These are phyloP conservation scores for Haliclystus octoradiatus DNA, from an alignment of 30 jellyfish, hydroid and myxozoan species.

Conservation along the genomic window DNA sequence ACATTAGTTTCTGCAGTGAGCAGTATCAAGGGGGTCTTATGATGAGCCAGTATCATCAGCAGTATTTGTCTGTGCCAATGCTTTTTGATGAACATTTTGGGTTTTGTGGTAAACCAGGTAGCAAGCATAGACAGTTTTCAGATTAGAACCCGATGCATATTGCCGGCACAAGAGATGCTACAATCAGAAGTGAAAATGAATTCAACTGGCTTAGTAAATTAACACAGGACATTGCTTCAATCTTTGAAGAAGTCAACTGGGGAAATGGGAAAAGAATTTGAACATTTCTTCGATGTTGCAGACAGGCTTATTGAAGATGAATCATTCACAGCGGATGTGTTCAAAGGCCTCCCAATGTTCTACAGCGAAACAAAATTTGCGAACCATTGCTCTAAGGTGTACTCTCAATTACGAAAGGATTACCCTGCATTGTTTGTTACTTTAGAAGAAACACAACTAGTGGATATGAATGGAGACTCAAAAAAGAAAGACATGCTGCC, in stretches of 20 bases:
- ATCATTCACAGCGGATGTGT: too few species aligned
- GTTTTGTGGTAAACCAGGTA: too few species aligned
- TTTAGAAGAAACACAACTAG: conserved; percentile 15
- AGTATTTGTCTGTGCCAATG: conserved; percentile 17
- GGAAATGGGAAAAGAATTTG: conserved; percentile 20
- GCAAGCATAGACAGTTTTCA: too few species aligned
- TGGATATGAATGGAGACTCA: conserved; percentile 7
- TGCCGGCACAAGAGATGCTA: too few species aligned
- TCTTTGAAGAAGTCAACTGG: conserved; percentile 14
- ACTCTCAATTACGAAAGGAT: too few species aligned
- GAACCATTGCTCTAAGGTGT: too few species aligned
- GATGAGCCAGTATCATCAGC: conserved; percentile 13
- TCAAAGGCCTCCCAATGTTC: too few species aligned
- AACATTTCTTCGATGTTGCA: conserved; percentile 26
- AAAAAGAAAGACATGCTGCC: conserved; percentile 11
- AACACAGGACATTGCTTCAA: conserved; percentile 17
- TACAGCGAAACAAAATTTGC: too few species aligned
- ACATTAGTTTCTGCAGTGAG: not conserved
- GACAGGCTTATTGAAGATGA: too few species aligned
- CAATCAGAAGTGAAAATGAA: too few species aligned
- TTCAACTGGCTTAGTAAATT: too few species aligned
- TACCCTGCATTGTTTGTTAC: conserved; percentile 14
- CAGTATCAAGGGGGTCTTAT: conserved; percentile 25
- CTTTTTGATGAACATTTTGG: conserved; percentile 9
- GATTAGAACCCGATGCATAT: too few species aligned